Evolutionary conservation across 2,888 invertebrate genomes (phyloP).

Genomic region (Aromia moschata): DNA sequence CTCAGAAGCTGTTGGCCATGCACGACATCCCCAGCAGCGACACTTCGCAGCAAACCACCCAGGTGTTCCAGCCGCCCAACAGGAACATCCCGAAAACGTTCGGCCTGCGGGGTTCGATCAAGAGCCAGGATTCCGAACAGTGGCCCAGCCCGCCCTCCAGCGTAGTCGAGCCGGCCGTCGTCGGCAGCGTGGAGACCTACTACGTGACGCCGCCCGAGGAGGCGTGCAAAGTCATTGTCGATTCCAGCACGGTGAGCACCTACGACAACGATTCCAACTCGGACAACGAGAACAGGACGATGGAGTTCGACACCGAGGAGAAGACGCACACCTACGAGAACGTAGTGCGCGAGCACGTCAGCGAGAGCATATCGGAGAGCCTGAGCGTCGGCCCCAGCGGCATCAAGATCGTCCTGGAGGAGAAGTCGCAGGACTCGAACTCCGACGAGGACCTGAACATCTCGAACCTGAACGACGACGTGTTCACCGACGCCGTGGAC

Average conservation of each 20-base stretch:
- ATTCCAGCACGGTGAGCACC: conserved; percentile 71
- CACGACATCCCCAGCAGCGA: conserved; percentile 62
- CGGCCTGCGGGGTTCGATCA: conserved; percentile 58
- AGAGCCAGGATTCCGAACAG: conserved; percentile 76
- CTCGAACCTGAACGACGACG: conserved; percentile 62
- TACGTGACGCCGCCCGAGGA: conserved; percentile 83
- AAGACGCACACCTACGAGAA: conserved; percentile 61
- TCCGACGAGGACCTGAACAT: conserved; percentile 66
- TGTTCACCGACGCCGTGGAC: conserved; percentile 59
- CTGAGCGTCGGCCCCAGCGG: conserved; percentile 59
- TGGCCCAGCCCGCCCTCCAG: conserved; percentile 85
- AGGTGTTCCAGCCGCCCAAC: conserved; percentile 59
- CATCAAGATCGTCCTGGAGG: conserved; percentile 59
- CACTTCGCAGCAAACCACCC: conserved; percentile 61
- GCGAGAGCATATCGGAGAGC: conserved; percentile 59
- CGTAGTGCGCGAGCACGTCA: conserved; percentile 55
- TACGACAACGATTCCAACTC: conserved; percentile 71
- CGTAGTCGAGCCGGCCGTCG: conserved; percentile 74
- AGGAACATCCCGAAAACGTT: conserved; percentile 60
- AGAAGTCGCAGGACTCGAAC: conserved; percentile 57
- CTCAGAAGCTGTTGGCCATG: conserved; percentile 57
- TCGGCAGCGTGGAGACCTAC: conserved; percentile 83
- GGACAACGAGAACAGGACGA: conserved; percentile 74
- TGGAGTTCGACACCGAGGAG: conserved; percentile 64
- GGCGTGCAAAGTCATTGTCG: conserved; percentile 79